Evolutionary conservation across 2,113 vertebrate genomes (phyloP).

Genomic region (Platichthys stellatus): DNA sequence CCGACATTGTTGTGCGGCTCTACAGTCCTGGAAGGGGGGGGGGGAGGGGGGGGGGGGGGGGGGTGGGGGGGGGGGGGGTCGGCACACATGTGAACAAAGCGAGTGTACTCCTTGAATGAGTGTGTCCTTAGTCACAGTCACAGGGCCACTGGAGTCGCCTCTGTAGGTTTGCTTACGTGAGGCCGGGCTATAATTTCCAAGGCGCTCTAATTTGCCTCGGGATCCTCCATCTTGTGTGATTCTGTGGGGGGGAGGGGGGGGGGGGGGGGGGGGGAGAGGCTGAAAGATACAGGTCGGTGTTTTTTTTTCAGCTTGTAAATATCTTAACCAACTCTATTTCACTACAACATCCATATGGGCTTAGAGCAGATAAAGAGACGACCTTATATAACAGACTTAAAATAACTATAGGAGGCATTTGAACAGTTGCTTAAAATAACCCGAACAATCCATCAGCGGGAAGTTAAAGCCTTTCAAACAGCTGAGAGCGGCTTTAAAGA

Average conservation of each 20-base stretch:
- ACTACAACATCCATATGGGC: conserved; percentile 57
- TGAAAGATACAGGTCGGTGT: conserved; percentile 81
- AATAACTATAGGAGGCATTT: conserved; percentile 39
- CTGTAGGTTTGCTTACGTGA: conserved; percentile 75
- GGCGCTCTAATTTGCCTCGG: conserved; percentile 71
- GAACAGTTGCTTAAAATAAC: conserved; percentile 54
- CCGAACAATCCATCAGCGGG: conserved; percentile 18
- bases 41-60: conserved; percentile 38
- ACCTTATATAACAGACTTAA: conserved; percentile 32
- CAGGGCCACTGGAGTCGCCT: conserved; percentile 62
- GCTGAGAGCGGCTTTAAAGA: conserved; percentile 39
- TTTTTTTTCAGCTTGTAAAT: conserved; percentile 63
- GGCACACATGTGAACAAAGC: conserved; percentile 60
- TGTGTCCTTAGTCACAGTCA: conserved; percentile 73
- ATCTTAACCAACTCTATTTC: conserved; percentile 75
- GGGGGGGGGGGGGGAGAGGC: conserved; percentile 56
- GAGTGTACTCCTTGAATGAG: conserved; percentile 65
- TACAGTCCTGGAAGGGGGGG: conserved; percentile 65
- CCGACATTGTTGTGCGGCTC: conserved; percentile 54
- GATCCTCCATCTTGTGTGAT: conserved; percentile 77
- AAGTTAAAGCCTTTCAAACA: conserved; percentile 59
- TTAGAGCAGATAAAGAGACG: conserved; percentile 57
- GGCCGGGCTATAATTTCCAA: conserved; percentile 70
- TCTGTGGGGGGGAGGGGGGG: conserved; percentile 60
- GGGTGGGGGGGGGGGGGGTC: conserved; percentile 32